A percentile compares a stretch with the other conserved stretches of the same genome.
Evolutionary conservation across 2,113 vertebrate species (phyloP).

Genomic region (Arenaria interpres): DNA sequence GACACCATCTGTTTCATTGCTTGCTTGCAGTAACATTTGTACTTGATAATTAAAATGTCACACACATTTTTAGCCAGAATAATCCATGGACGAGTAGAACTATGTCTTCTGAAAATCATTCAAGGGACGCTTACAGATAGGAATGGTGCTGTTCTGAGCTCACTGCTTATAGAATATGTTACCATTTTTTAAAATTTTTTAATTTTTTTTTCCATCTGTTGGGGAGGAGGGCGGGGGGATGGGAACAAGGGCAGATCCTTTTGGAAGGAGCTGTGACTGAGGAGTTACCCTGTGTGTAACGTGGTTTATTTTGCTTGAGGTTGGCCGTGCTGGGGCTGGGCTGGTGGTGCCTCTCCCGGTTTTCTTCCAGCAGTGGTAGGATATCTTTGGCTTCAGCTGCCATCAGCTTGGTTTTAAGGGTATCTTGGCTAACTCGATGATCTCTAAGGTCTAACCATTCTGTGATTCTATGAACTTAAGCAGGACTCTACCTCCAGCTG

Average conservation of each 20-base stretch:
- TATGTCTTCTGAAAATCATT: conserved; percentile 39
- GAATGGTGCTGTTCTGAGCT: neutral
- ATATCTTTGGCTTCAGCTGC: neutral
- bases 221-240: neutral
- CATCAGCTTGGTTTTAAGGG: neutral
- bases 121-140: neutral
- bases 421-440: neutral
- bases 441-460: too few relatives aligned
- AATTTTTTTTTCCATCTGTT: neutral
- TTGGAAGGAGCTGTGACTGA: neutral
- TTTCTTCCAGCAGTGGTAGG: neutral
- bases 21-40: conserved; percentile 75
- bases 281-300: neutral
- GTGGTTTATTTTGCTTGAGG: neutral
- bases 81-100: conserved; percentile 38
- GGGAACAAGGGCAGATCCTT: neutral
- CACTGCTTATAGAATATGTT: neutral
- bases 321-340: neutral
- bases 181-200: neutral
- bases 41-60: conserved; percentile 78
- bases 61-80: conserved; percentile 67
- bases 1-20: conserved; percentile 73
- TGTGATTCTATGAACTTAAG: neutral
- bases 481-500: neutral
- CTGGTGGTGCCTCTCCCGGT: neutral